These are phyloP conservation scores for Heteromormyrus szaboi DNA, from an alignment of 2,797 vertebrate genomes.

Conservation along the genomic window DNA sequence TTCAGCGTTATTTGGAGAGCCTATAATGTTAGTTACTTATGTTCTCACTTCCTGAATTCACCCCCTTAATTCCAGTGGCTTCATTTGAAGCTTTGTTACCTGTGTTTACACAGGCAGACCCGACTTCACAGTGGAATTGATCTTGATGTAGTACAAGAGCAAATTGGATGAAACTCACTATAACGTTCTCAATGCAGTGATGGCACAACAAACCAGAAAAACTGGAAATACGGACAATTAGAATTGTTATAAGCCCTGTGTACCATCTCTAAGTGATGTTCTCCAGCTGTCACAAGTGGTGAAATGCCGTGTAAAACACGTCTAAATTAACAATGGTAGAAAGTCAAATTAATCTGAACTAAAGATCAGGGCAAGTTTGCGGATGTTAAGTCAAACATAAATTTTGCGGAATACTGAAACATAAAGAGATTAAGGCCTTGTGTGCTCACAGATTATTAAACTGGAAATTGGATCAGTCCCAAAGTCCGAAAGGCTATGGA, in stretches of 20 bases:
- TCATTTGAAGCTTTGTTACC: neutral
- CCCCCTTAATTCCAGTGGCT: neutral
- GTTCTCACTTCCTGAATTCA: neutral
- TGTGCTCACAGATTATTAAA: neutral
- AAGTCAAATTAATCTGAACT: neutral
- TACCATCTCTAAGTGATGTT: neutral
- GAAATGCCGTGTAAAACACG: neutral
- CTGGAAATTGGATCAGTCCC: neutral
- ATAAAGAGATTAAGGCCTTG: neutral
- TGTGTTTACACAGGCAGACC: neutral
- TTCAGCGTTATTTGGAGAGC: neutral
- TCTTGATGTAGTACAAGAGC: neutral
- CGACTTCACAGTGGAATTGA: neutral
- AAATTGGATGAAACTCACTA: neutral
- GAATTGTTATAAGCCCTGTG: conserved; percentile 9
- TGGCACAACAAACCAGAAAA: conserved; percentile 22
- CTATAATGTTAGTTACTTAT: neutral
- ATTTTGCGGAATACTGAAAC: neutral
- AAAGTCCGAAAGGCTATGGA: neutral
- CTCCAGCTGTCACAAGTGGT: neutral
- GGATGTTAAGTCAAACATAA: neutral
- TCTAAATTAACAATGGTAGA: neutral
- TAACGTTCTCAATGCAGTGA: conserved; percentile 13
- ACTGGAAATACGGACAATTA: conserved; percentile 35
- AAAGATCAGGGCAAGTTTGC: neutral